A percentile compares a stretch with the other conserved stretches of the same genome.
These are phyloP conservation scores for Lycaena phlaeas DNA, from an alignment of 2,888 invertebrate genomes.

Conservation along the genomic window DNA sequence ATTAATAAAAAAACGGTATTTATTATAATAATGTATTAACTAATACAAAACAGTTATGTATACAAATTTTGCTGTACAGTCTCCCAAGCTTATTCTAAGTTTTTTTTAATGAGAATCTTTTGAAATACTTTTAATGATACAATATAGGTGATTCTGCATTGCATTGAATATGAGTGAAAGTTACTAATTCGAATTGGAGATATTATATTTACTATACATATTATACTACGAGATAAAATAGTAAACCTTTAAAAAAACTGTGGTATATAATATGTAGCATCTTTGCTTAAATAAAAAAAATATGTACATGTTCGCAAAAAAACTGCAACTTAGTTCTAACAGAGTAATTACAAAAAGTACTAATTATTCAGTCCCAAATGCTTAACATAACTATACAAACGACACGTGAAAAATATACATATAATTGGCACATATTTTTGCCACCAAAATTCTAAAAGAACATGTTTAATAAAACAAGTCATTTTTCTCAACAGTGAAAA, in stretches of 20 bases:
- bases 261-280: background rate
- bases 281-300: slow-evolving; percentile 8
- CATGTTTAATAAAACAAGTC: too few species aligned
- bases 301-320: slow-evolving; percentile 2
- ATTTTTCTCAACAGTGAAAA: too few species aligned
- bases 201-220: background rate
- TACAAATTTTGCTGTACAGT: slow-evolving; percentile 63
- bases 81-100: slow-evolving; percentile 40
- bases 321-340: slow-evolving; percentile 3
- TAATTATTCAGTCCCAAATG: slow-evolving; percentile 25
- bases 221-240: background rate
- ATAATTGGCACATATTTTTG: slow-evolving; percentile 20
- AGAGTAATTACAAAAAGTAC: slow-evolving; percentile 18
- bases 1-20: too few species aligned
- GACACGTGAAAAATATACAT: slow-evolving; percentile 6
- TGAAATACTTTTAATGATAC: background rate
- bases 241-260: background rate
- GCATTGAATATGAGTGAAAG: background rate
- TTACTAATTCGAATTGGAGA: background rate
- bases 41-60: slow-evolving; percentile 59
- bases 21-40: slow-evolving; percentile 24
- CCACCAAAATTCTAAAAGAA: slow-evolving; percentile 11
- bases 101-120: slow-evolving; percentile 19
- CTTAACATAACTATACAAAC: slow-evolving; percentile 18
- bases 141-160: background rate